Conservation (phyloP, 2,797 vertebrate species). For the Catamblyrhynchus diadema region DNA sequence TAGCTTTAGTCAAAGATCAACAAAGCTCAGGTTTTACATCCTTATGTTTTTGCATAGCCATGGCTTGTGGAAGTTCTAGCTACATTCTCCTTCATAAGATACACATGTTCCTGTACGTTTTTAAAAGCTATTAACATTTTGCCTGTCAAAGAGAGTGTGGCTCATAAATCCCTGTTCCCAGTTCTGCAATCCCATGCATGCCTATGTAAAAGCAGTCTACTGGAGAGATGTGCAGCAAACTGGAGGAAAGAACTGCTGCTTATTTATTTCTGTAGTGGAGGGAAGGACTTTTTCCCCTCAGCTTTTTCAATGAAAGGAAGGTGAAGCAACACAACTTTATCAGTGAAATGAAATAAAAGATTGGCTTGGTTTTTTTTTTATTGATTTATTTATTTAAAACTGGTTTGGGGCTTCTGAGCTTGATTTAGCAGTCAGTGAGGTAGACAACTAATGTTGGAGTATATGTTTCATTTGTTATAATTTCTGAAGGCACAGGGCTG, state of each 20-base stretch:
- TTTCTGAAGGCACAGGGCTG: neutral
- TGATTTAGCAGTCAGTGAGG: neutral
- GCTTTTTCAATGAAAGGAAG: neutral
- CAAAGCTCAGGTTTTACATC: neutral
- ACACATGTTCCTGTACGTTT: neutral
- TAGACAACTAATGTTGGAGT: neutral
- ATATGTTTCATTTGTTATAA: neutral
- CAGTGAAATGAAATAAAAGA: neutral
- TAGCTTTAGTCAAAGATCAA: neutral
- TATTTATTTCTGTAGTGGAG: neutral
- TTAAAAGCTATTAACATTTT: neutral
- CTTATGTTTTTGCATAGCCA: neutral
- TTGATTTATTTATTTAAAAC: neutral
- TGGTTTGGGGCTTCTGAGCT: neutral
- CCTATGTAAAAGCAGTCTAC: neutral
- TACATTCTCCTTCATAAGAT: neutral
- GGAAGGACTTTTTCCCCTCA: neutral
- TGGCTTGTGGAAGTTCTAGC: neutral
- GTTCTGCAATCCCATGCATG: neutral
- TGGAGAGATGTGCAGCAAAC: neutral
- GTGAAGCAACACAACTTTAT: neutral
- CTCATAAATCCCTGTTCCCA: neutral
- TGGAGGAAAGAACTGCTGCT: neutral
- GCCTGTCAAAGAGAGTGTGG: neutral
- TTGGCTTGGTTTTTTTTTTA: neutral